Evolutionary conservation across 1,140 invertebrate genomes (phyloP).

Genomic region (Pygmarrhopalites habei): DNA sequence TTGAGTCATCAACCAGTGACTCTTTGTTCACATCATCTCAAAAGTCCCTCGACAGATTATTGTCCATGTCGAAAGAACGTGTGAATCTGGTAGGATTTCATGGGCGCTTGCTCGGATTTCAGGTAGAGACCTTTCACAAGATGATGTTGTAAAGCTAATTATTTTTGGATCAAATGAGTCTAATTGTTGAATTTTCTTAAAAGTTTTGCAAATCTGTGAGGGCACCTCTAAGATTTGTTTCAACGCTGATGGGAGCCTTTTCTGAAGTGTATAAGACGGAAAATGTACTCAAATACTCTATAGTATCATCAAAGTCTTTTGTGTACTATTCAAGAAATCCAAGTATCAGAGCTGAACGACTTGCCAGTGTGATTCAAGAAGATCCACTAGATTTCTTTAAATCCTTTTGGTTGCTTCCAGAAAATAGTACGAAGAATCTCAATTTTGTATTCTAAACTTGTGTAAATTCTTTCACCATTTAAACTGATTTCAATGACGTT

Average conservation of each 20-base stretch:
- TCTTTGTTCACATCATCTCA: constrained; percentile 31
- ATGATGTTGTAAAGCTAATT: no score
- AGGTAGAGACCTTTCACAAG: constrained; percentile 24
- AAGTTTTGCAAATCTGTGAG: constrained; percentile 35
- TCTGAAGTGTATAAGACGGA: constrained; percentile 34
- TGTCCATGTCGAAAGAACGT: constrained; percentile 33
- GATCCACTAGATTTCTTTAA: constrained; percentile 39
- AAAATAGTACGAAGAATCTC: constrained; percentile 36
- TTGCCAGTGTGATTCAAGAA: constrained; percentile 31
- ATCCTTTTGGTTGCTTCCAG: constrained; percentile 37
- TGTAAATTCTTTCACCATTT: no score
- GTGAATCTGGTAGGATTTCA: constrained; percentile 37
- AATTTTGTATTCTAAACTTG: no score
- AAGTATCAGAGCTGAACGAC: constrained; percentile 26
- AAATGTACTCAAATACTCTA: constrained; percentile 20
- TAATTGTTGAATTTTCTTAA: no score
- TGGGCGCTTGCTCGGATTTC: constrained; percentile 34
- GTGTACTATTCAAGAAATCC: constrained; percentile 35
- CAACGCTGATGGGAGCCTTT: constrained; percentile 34
- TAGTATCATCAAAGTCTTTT: constrained; percentile 33
- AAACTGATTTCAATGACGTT: no score
- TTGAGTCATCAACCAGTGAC: constrained; percentile 20
- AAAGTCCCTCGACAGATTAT: constrained; percentile 31
- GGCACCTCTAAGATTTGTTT: constrained; percentile 26
- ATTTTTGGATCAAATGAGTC: no score